phyloP scores from a whole-genome alignment of 2,797 vertebrate genomes.

The Cephalopachus bancanus region DNA sequence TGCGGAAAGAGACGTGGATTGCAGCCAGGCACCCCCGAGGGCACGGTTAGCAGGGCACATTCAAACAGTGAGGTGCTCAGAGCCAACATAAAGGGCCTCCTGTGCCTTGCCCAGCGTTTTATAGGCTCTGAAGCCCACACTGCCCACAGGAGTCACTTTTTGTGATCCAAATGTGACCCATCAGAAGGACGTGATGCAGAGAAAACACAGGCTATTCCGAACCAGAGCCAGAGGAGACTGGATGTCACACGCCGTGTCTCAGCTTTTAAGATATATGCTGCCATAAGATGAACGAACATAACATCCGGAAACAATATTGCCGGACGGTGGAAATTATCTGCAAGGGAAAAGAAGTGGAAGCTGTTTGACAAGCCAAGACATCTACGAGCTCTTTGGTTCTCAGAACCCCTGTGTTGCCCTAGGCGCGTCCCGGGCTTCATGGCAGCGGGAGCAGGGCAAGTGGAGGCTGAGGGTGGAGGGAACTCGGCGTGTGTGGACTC shows the following conservation, averaged over 20 bases:
- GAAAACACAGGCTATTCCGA: neutral
- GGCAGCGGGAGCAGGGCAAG: neutral
- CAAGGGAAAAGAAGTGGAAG: neutral
- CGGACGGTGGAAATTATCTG: neutral
- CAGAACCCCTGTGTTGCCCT: neutral
- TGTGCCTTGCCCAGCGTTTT: neutral
- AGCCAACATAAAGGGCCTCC: neutral
- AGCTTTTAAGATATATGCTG: neutral
- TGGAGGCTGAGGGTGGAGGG: neutral
- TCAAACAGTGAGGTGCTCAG: neutral
- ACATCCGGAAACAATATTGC: neutral
- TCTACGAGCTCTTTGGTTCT: neutral
- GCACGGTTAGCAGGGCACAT: neutral
- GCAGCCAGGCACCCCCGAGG: neutral
- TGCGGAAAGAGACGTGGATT: slow-evolving; percentile 22
- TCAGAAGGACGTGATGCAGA: neutral
- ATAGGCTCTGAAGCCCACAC: neutral
- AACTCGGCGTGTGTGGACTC: neutral
- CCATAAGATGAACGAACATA: neutral
- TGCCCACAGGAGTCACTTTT: neutral
- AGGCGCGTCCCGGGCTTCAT: neutral
- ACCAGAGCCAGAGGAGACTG: neutral
- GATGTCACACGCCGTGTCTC: neutral
- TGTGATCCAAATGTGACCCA: neutral
- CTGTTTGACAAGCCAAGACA: neutral